Base-by-base conservation (phyloP, 1,140 invertebrate genomes). In the Maconellicoccus hirsutus region DNA sequence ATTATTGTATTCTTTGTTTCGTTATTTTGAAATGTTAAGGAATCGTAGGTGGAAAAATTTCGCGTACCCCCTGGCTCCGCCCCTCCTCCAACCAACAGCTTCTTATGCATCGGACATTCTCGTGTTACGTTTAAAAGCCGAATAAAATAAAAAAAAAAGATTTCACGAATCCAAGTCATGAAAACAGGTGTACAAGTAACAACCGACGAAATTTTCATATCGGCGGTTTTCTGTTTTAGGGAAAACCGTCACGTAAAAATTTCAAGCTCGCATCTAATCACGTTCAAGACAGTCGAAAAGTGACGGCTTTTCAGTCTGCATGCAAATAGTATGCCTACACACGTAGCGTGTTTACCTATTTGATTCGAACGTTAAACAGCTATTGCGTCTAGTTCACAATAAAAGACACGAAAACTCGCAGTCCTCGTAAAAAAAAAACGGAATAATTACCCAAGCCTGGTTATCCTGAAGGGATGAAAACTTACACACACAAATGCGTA, bases 381-480 rank as follows among this genome's bases (percentile, higher is more conserved):
- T 52, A 52, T 52, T 16, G 42, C 42, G 42, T 52, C 42, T 52
- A 52, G 42, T 52, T 52, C n/a, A 52, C 12, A 14, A 19, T 52
- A 52, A 52, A 33, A 52, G 42, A 52, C 42, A 52, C 42, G 42
- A 52, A 52, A 52, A 52, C 12, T 52, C 42, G 42, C 42, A 52
- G 42, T 52, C 42, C 12, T 52, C 42, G 16, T 16, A 19, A 14
- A 52, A 14, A 26, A 22, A 66, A 66, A 66, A 66, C 21, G 25
- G 19, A 66, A 66, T 66, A 66, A 66, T 66, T 66, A 66, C 61
- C 29, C 61, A 22, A 66, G 25, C 10, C 61, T 66, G 61, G 61
- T 66, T 66, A 66, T 66, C 61, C 61, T 66, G 61, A 66, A 66
- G 61, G 61, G 61, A 66, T 66, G 61, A 66, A 66, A 66, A 66